Percentiles rank a stretch among this genome's conserved stretches.
These are phyloP conservation scores for Silvanus unidentatus DNA, from an alignment of 2,888 invertebrate genomes.

Conservation along the genomic window DNA sequence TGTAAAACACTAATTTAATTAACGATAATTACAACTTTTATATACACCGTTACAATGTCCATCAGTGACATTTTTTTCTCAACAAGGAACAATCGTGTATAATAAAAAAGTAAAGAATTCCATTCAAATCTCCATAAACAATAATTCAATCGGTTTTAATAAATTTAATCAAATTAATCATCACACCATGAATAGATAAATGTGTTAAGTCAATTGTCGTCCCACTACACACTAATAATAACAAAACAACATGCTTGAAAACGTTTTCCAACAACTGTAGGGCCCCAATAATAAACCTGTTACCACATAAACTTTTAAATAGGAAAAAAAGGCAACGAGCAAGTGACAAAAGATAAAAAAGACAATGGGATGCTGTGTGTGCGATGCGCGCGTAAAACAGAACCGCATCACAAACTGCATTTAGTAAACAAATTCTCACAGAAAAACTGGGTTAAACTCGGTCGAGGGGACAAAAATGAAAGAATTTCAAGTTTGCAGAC, in stretches of 20 bases:
- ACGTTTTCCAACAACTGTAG: too few relatives aligned
- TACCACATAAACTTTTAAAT: background rate
- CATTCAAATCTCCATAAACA: too few relatives aligned
- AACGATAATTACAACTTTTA: background rate
- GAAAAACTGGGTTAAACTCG: conserved; percentile 26
- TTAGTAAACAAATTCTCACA: conserved; percentile 18
- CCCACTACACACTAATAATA: conserved; percentile 8
- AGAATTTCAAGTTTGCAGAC: conserved; percentile 26
- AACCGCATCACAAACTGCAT: conserved; percentile 15
- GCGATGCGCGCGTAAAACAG: conserved; percentile 10
- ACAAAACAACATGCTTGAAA: too few relatives aligned
- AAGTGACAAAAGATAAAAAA: conserved; percentile 4
- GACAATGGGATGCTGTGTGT: conserved; percentile 6
- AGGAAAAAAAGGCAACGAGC: background rate
- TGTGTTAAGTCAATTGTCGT: conserved; percentile 42
- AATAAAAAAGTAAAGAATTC: too few relatives aligned
- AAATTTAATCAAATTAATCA: too few relatives aligned
- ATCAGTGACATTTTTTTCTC: too few relatives aligned
- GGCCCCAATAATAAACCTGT: conserved; percentile 3
- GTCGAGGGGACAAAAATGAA: conserved; percentile 13
- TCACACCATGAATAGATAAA: conserved; percentile 40
- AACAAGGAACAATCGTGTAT: too few relatives aligned
- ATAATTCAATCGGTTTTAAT: too few relatives aligned
- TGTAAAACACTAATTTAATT: conserved; percentile 2
- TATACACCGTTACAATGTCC: background rate